Evolutionary conservation across 2,113 vertebrate genomes (phyloP).

Genomic region (Ibidorhyncha struthersii): DNA sequence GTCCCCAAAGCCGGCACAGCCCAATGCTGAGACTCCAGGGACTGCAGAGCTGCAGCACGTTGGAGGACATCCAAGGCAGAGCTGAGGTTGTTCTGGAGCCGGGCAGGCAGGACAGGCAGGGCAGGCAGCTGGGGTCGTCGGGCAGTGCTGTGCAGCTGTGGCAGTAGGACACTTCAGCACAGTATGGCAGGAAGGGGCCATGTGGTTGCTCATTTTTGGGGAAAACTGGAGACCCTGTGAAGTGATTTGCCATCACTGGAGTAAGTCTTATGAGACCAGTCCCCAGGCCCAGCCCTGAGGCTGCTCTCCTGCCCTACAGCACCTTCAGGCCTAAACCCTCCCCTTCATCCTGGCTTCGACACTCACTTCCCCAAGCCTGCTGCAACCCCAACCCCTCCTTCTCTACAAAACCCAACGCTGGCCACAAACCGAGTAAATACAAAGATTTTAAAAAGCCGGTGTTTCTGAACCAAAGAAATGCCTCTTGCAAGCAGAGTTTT

Average conservation of each 20-base stretch:
- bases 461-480: background rate
- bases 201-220: background rate
- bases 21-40: background rate
- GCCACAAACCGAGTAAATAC: background rate
- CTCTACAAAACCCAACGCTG: background rate
- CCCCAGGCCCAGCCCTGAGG: background rate
- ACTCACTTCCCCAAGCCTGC: background rate
- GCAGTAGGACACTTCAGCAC: background rate
- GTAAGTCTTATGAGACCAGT: accelerated
- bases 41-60: background rate
- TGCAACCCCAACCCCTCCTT: background rate
- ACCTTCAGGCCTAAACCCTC: background rate
- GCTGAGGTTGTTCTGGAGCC: background rate
- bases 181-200: no score
- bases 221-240: background rate
- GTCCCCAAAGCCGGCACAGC: background rate
- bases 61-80: background rate
- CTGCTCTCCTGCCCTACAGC: background rate
- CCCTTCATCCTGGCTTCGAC: background rate
- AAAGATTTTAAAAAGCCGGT: background rate
- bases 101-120: background rate
- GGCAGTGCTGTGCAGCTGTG: background rate
- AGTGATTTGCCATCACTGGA: background rate
- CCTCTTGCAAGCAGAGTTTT: background rate
- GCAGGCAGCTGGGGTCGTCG: background rate